phyloP scores from a whole-genome alignment of 2,797 vertebrate genomes.

The Trachops cirrhosus region DNA sequence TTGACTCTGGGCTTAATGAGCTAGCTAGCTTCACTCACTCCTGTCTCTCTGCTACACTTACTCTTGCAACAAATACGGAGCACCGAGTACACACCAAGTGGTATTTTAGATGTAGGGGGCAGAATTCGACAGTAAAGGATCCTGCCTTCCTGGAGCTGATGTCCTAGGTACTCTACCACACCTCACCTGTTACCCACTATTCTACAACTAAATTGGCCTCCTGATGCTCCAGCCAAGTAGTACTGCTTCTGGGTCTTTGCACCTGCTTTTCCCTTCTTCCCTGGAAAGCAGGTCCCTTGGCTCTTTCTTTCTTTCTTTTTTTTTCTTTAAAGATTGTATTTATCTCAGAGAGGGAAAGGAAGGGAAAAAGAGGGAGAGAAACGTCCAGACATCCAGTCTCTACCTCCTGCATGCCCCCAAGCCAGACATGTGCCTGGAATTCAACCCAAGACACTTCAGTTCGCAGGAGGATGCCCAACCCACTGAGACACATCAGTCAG shows the following conservation, averaged over 20 bases:
- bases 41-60: background rate
- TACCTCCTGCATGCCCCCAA: no score
- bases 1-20: background rate
- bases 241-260: background rate
- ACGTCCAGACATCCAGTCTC: background rate
- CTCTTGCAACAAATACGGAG: constrained; percentile 11
- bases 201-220: background rate
- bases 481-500: background rate
- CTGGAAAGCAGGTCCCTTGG: background rate
- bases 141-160: background rate
- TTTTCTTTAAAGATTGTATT: background rate
- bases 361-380: background rate
- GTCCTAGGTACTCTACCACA: background rate
- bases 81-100: background rate
- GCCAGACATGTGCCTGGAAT: background rate
- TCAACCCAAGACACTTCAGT: background rate
- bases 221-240: background rate
- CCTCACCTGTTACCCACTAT: background rate
- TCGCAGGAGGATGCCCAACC: background rate
- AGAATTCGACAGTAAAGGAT: background rate
- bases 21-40: background rate
- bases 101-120: background rate
- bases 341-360: background rate
- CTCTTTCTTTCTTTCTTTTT: background rate
- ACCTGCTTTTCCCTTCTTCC: background rate